phyloP scores from a whole-genome alignment of 2,888 invertebrate genomes.

The Plebejus anna region DNA sequence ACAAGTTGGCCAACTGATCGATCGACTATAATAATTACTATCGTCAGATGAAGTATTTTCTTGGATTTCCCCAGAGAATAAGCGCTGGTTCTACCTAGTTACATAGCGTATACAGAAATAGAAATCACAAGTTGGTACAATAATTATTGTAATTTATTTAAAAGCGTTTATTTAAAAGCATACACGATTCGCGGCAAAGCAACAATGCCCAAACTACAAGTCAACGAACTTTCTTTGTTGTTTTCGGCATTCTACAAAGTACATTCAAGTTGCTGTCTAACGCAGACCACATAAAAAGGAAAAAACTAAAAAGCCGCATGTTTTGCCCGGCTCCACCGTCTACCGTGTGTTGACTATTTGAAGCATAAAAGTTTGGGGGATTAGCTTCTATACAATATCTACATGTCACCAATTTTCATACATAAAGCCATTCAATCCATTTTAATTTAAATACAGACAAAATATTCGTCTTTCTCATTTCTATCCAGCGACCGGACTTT shows the following conservation, averaged over 20 bases:
- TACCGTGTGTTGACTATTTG: not conserved
- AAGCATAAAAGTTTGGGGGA: not conserved
- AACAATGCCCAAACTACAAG: conserved; percentile 20
- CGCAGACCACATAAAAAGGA: not conserved
- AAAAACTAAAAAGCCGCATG: not conserved
- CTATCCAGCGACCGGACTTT: no score
- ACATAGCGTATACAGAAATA: no score
- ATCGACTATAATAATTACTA: not conserved
- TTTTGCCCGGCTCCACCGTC: not conserved
- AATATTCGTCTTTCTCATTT: no score
- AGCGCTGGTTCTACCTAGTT: no score
- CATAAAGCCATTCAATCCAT: no score
- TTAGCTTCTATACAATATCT: not conserved
- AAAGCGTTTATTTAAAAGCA: not conserved
- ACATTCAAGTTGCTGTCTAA: conserved; percentile 4
- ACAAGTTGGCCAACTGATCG: not conserved
- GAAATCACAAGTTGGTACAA: no score
- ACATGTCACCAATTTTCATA: no score
- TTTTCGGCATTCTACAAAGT: conserved; percentile 8
- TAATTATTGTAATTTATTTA: not conserved
- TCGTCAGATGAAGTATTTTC: no score
- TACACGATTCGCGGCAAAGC: not conserved
- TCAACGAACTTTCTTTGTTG: conserved; percentile 17
- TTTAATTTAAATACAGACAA: no score
- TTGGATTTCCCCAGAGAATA: no score